A percentile compares a stretch with the other conserved stretches of the same genome.
phyloP scores from a whole-genome alignment of 2,113 vertebrate genomes.

The Callopanchax toddi region DNA sequence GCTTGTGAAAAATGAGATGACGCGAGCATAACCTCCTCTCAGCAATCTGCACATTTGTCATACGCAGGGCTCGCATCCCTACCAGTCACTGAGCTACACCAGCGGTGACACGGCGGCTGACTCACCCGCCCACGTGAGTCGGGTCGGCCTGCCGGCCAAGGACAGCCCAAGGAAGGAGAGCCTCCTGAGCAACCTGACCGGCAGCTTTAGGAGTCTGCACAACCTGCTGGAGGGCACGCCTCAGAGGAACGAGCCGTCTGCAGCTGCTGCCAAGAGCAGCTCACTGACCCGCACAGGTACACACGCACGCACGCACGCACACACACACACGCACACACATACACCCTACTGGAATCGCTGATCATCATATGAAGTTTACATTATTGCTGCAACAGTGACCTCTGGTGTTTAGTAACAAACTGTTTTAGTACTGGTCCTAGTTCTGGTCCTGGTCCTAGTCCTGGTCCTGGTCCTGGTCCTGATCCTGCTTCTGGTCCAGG shows the following conservation, averaged over 20 bases:
- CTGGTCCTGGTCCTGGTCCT: too few species aligned
- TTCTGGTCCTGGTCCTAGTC: too few species aligned
- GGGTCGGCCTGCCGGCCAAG: constrained; percentile 82
- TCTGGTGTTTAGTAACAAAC: constrained; percentile 29
- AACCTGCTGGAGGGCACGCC: constrained; percentile 95
- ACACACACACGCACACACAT: too few species aligned
- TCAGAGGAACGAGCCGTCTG: constrained; percentile 82
- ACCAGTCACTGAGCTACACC: constrained; percentile 96
- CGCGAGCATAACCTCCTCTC: constrained; percentile 4
- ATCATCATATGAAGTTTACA: background rate
- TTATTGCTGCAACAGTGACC: constrained; percentile 43
- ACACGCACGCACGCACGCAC: background rate
- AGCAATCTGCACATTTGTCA: constrained; percentile 22
- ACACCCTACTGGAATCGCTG: background rate
- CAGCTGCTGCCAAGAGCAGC: constrained; percentile 84
- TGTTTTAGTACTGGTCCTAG: too few species aligned
- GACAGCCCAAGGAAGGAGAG: constrained; percentile 97
- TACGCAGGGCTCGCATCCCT: constrained; percentile 91
- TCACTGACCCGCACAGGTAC: constrained; percentile 94
- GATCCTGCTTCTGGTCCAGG: too few species aligned
- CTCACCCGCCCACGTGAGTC: constrained; percentile 91
- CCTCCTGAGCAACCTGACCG: constrained; percentile 94
- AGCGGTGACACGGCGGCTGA: constrained; percentile 97
- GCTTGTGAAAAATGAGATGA: background rate
- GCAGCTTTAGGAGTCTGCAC: constrained; percentile 95